A percentile compares a stretch with the other conserved stretches of the same genome.
phyloP scores from a whole-genome alignment of 2,113 vertebrate genomes.

The Bolborhynchus lineola region DNA sequence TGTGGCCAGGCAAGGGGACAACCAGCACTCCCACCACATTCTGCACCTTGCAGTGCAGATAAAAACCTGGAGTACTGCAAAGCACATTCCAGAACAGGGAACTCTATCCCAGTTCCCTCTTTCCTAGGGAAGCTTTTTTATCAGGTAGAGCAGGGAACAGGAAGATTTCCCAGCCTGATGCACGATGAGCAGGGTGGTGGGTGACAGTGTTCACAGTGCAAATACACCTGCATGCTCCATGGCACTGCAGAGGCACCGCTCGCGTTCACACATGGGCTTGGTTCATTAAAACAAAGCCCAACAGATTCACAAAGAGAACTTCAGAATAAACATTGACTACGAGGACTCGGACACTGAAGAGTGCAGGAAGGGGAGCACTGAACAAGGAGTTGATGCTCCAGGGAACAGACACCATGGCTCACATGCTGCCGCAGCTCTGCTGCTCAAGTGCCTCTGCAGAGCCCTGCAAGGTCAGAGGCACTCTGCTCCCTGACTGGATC shows the following conservation, averaged over 20 bases:
- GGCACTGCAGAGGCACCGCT: neutral
- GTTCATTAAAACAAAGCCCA: neutral
- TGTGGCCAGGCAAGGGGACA: neutral
- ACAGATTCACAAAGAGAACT: neutral
- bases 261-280: accelerated
- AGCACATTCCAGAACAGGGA: neutral
- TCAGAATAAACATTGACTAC: neutral
- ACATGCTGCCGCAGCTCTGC: neutral
- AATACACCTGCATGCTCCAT: accelerated
- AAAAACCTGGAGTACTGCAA: neutral
- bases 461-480: neutral
- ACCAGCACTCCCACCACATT: neutral
- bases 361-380: neutral
- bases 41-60: neutral
- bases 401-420: neutral
- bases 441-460: neutral
- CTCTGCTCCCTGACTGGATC: neutral
- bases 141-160: neutral
- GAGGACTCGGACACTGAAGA: neutral
- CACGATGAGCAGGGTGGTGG: neutral
- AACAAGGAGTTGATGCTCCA: neutral
- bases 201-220: no score
- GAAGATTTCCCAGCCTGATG: neutral
- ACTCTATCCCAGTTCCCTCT: neutral
- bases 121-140: neutral